These are phyloP conservation scores for Liodrosophila aerea DNA, from an alignment of 2,888 invertebrate genomes.

Conservation along the genomic window DNA sequence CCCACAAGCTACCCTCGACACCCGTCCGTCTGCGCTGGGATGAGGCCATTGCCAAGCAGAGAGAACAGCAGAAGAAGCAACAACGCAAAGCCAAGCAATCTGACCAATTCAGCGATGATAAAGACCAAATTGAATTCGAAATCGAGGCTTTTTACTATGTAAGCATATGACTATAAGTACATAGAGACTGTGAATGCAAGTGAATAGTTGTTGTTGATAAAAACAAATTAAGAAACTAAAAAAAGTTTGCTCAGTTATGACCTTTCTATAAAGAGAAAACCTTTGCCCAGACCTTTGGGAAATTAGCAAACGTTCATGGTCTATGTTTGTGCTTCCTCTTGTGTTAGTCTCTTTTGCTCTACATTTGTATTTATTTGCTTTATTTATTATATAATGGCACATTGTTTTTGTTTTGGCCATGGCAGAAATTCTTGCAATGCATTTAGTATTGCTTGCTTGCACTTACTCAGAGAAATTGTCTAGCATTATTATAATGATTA, in stretches of 20 bases:
- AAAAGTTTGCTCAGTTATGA: too few species aligned
- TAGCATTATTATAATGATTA: not conserved
- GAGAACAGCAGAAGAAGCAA: constrained; percentile 53
- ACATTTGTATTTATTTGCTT: constrained; percentile 13
- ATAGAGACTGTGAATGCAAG: too few species aligned
- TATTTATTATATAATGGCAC: constrained; percentile 5
- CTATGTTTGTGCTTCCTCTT: constrained; percentile 20
- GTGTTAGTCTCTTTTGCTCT: constrained; percentile 30
- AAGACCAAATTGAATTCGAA: constrained; percentile 80
- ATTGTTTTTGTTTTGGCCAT: constrained; percentile 38
- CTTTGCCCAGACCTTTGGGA: constrained; percentile 53
- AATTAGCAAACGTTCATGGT: constrained; percentile 39
- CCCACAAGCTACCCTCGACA: constrained; percentile 58
- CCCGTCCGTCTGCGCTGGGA: constrained; percentile 68
- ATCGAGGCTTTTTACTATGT: constrained; percentile 82
- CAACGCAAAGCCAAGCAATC: constrained; percentile 61
- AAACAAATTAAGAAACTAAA: too few species aligned
- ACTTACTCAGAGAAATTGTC: not conserved
- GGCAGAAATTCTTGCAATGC: constrained; percentile 10
- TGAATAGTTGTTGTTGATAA: too few species aligned
- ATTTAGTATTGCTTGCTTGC: constrained; percentile 8
- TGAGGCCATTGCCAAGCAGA: constrained; percentile 67
- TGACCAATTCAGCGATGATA: constrained; percentile 72
- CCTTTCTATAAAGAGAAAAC: constrained; percentile 7
- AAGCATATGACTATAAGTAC: constrained; percentile 69